Percentiles rank a stretch among this genome's conserved stretches.
phyloP scores from a whole-genome alignment of 2,797 vertebrate species.

The Sebastes miniatus region DNA sequence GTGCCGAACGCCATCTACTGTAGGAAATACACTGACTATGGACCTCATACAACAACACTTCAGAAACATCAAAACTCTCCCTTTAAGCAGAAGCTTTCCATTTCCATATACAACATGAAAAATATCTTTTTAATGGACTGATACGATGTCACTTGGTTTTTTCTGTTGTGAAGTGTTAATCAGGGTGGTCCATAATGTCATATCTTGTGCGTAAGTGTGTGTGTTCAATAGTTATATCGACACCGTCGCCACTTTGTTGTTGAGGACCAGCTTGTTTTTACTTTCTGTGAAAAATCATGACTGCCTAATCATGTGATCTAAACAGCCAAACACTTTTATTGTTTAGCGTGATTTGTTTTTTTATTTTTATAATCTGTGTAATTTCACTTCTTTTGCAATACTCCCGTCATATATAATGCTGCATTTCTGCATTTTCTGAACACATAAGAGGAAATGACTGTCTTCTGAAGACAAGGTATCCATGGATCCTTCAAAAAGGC shows the following conservation, averaged over 20 bases:
- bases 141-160: not conserved
- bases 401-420: not conserved
- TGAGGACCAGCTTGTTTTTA: conserved; percentile 41
- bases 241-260: not conserved
- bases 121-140: conserved; percentile 18
- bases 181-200: conserved; percentile 8
- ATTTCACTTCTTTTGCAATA: conserved; percentile 19
- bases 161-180: conserved; percentile 17
- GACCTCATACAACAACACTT: not conserved
- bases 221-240: not conserved
- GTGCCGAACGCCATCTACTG: not conserved
- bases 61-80: not conserved
- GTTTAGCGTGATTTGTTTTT: conserved; percentile 8
- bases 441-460: not conserved
- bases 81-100: conserved; percentile 4
- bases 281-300: conserved; percentile 43
- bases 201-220: not conserved
- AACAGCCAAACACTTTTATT: conserved; percentile 27
- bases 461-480: conserved; percentile 31
- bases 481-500: conserved; percentile 8
- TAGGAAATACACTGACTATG: not conserved
- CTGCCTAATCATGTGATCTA: conserved; percentile 40
- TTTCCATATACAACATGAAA: conserved; percentile 1
- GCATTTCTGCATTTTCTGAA: conserved; percentile 4
- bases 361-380: conserved; percentile 27